Evolutionary conservation across 2,797 vertebrate species (phyloP).

Genomic region (Hozukius guyotensis): DNA sequence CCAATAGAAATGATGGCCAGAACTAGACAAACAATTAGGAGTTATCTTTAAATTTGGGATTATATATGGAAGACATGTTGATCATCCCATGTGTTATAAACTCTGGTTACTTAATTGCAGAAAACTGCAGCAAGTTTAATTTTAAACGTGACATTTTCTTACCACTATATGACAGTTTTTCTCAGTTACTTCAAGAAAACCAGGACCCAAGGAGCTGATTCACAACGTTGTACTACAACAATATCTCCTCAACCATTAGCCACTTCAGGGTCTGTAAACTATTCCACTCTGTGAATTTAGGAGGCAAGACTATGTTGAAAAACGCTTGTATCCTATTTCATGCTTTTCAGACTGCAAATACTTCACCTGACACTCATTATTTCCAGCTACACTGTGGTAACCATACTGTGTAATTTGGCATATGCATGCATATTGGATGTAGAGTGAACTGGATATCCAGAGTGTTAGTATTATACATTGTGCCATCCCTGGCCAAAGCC

Average conservation of each 20-base stretch:
- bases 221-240: neutral
- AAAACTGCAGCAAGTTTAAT: neutral
- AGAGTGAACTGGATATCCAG: slow-evolving; percentile 8
- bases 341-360: slow-evolving; percentile 25
- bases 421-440: slow-evolving; percentile 11
- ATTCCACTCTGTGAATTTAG: slow-evolving; percentile 11
- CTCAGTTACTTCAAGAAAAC: neutral
- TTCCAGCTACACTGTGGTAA: neutral
- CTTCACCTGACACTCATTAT: slow-evolving; percentile 14
- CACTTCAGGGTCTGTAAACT: neutral
- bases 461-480: neutral
- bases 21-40: neutral
- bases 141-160: neutral
- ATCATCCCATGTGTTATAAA: neutral
- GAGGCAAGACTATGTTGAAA: slow-evolving; percentile 3
- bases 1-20: neutral
- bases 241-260: slow-evolving; percentile 9
- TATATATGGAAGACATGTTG: neutral
- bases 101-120: neutral
- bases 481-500: neutral
- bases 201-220: neutral
- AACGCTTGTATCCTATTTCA: slow-evolving; percentile 29
- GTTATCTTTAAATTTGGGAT: neutral
- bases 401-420: slow-evolving; percentile 16
- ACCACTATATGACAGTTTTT: neutral